A percentile compares a stretch with the other conserved stretches of the same genome.
Conservation (phyloP, 2,888 invertebrate genomes). For the Bhutanitis thaidina region DNA sequence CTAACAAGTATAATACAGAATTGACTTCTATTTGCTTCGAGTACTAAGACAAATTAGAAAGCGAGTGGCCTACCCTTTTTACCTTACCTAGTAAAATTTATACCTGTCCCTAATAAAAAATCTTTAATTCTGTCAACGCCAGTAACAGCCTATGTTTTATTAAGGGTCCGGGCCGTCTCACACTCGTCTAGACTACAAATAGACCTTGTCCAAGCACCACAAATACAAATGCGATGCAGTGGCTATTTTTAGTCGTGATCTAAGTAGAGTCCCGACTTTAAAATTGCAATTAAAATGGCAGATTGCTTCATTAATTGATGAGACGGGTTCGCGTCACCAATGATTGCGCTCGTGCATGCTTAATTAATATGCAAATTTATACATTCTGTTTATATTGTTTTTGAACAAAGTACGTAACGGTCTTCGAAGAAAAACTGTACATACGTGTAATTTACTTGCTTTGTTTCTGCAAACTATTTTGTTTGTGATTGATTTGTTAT, state of each 20-base stretch:
- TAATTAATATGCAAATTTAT: too few species aligned
- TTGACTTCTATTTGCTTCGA: too few species aligned
- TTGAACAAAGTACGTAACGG: too few species aligned
- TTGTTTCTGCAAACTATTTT: too few species aligned
- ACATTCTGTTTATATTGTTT: too few species aligned
- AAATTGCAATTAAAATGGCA: background rate
- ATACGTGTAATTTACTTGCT: too few species aligned
- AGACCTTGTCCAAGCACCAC: background rate
- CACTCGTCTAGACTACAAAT: slow-evolving; percentile 4
- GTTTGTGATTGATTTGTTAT: too few species aligned
- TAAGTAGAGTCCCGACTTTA: background rate
- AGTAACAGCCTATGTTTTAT: slow-evolving; percentile 7
- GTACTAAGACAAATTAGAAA: slow-evolving; percentile 3
- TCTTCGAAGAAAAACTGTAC: too few species aligned
- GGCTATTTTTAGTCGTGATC: background rate
- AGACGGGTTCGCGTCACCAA: too few species aligned
- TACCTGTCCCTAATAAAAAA: background rate
- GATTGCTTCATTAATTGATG: background rate
- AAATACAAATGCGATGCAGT: background rate
- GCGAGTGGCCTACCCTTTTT: background rate
- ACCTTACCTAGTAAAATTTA: background rate
- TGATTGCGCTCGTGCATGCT: too few species aligned
- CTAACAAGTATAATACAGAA: too few species aligned
- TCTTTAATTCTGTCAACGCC: slow-evolving; percentile 8
- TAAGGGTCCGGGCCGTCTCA: slow-evolving; percentile 1